Evolutionary conservation across 1,140 invertebrate species (phyloP).

Genomic region (Nautilus pompilius): DNA sequence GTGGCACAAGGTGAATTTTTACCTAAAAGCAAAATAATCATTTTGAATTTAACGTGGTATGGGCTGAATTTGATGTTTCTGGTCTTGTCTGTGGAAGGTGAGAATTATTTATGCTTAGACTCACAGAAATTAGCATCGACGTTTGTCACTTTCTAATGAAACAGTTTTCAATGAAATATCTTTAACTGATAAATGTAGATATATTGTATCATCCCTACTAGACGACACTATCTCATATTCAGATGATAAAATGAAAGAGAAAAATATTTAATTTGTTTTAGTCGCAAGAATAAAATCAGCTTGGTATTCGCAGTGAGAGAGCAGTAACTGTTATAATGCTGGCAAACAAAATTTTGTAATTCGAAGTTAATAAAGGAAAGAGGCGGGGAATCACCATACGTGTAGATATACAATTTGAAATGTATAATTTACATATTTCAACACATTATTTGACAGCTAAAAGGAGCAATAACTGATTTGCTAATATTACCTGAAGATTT

Average conservation of each 20-base stretch:
- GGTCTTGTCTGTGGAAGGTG: conserved; percentile 44
- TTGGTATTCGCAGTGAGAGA: too few relatives aligned
- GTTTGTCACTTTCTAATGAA: neutral
- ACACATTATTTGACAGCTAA: too few relatives aligned
- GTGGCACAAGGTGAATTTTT: neutral
- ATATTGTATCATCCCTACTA: neutral
- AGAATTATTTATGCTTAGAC: conserved; percentile 1
- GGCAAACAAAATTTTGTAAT: too few relatives aligned
- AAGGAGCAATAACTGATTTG: too few relatives aligned
- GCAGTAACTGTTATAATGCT: too few relatives aligned
- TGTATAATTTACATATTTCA: too few relatives aligned
- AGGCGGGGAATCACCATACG: too few relatives aligned
- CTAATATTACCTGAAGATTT: too few relatives aligned
- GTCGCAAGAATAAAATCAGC: too few relatives aligned
- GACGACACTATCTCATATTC: neutral
- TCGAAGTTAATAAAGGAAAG: too few relatives aligned
- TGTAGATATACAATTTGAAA: too few relatives aligned
- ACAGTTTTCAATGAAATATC: conserved; percentile 1
- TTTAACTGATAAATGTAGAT: neutral
- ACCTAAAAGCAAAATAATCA: conserved; percentile 9
- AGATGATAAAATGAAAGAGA: neutral
- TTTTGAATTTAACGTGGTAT: conserved; percentile 44
- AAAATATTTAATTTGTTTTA: neutral
- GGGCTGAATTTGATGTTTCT: conserved; percentile 49
- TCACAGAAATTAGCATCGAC: neutral